These are phyloP conservation scores for Channallabes apus DNA, from an alignment of 2,797 vertebrate species.

Conservation along the genomic window DNA sequence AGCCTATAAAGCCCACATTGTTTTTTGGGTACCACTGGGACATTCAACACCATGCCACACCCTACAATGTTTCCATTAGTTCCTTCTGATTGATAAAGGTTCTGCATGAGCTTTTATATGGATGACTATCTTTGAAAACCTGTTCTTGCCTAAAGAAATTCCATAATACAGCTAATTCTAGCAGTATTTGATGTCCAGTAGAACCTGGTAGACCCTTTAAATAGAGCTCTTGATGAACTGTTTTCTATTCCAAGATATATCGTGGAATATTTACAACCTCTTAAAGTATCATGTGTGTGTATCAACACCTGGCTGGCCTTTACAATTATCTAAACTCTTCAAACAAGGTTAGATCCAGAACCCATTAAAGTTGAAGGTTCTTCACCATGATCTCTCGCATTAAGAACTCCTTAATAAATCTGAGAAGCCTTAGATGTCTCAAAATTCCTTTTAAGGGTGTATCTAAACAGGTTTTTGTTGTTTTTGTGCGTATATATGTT, in stretches of 20 bases:
- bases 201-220: background rate
- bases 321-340: background rate
- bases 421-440: background rate
- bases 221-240: background rate
- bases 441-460: constrained; percentile 11
- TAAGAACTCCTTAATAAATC: background rate
- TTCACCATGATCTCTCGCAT: background rate
- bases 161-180: background rate
- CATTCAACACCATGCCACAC: background rate
- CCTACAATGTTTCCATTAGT: background rate
- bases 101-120: background rate
- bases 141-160: background rate
- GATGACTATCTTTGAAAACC: background rate
- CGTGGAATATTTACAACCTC: too few species aligned
- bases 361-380: background rate
- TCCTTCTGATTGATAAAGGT: background rate
- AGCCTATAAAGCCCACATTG: background rate
- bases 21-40: background rate
- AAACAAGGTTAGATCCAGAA: background rate
- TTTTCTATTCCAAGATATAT: background rate
- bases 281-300: background rate
- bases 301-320: background rate
- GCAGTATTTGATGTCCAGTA: background rate
- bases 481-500: constrained; percentile 72
- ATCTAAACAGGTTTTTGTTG: constrained; percentile 48